Conservation (phyloP, 2,797 vertebrate genomes). For the Microchirus variegatus region DNA sequence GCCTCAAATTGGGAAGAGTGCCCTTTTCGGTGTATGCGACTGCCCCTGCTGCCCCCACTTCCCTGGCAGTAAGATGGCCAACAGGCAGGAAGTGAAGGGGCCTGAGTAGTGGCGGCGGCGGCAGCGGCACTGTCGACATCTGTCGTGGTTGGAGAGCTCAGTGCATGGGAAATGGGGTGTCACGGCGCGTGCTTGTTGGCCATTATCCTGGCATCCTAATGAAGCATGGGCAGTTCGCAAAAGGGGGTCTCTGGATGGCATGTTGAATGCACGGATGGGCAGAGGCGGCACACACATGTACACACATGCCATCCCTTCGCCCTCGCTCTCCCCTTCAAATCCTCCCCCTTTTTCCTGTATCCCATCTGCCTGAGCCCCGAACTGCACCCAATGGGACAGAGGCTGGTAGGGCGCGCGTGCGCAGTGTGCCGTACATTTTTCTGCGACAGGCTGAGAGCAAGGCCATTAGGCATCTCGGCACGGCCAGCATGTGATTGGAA, state of each 20-base stretch:
- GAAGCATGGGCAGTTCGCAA: conserved; percentile 94
- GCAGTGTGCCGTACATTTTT: conserved; percentile 44
- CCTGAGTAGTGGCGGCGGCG: conserved; percentile 50
- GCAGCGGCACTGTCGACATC: conserved; percentile 94
- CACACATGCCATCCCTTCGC: conserved; percentile 45
- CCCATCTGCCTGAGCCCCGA: conserved; percentile 92
- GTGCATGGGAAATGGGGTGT: conserved; percentile 99
- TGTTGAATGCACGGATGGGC: conserved; percentile 94
- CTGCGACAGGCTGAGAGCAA: conserved; percentile 47
- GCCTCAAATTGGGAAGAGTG: conserved; percentile 40
- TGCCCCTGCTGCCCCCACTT: conserved; percentile 31
- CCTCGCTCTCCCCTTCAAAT: conserved; percentile 49
- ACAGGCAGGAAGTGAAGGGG: conserved; percentile 65
- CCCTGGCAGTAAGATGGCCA: conserved; percentile 47
- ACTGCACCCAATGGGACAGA: conserved; percentile 93
- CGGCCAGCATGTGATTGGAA: conserved; percentile 62
- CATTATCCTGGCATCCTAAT: conserved; percentile 99
- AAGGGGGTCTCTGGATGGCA: conserved; percentile 86
- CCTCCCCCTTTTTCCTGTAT: conserved; percentile 83
- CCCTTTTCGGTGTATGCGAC: conserved; percentile 19
- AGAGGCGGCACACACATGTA: conserved; percentile 90
- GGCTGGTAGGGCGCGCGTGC: conserved; percentile 85
- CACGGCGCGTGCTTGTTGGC: conserved; percentile 96
- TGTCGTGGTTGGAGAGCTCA: conserved; percentile 98
- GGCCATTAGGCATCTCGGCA: conserved; percentile 65